Conservation (phyloP, 37 sponge, comb jelly and placozoan species). For the Crambe crambe region DNA sequence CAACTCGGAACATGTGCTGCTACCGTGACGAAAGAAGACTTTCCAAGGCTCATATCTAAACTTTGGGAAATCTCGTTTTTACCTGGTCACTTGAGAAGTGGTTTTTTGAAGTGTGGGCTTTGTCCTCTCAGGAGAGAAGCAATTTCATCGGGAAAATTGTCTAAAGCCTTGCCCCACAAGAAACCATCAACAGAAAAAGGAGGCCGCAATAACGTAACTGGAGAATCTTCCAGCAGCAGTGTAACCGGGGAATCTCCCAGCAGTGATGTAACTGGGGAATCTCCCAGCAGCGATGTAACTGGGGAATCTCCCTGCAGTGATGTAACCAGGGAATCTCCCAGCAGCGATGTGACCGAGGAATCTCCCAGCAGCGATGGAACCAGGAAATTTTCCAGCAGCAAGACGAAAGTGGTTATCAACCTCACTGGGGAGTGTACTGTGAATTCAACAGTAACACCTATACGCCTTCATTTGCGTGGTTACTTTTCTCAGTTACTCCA, state of each 20-base stretch:
- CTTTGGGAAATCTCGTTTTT: constrained; percentile 19
- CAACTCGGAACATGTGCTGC: constrained; percentile 36
- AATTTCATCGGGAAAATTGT: constrained; percentile 20
- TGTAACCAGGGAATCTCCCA: background rate
- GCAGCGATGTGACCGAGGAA: background rate
- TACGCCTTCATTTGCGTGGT: constrained; percentile 25
- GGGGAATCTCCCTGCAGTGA: background rate
- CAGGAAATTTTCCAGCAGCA: background rate
- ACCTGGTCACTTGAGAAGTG: constrained; percentile 17
- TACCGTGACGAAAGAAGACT: constrained; percentile 44
- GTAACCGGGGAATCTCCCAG: background rate
- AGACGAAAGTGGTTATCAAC: background rate
- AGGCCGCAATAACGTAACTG: background rate
- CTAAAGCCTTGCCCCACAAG: constrained; percentile 24
- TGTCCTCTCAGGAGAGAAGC: constrained; percentile 28
- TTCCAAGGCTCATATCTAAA: constrained; percentile 31
- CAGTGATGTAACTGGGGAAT: background rate
- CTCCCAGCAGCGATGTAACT: background rate
- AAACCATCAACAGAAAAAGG: background rate
- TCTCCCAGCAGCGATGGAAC: background rate
- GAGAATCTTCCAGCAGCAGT: background rate
- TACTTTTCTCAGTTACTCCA: constrained; percentile 31
- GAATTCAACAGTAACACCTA: constrained; percentile 10
- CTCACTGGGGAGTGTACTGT: constrained; percentile 1
- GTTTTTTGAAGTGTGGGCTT: constrained; percentile 35